Evolutionary conservation across 2,113 vertebrate species (phyloP).

Genomic region (Platysternon megacephalum): DNA sequence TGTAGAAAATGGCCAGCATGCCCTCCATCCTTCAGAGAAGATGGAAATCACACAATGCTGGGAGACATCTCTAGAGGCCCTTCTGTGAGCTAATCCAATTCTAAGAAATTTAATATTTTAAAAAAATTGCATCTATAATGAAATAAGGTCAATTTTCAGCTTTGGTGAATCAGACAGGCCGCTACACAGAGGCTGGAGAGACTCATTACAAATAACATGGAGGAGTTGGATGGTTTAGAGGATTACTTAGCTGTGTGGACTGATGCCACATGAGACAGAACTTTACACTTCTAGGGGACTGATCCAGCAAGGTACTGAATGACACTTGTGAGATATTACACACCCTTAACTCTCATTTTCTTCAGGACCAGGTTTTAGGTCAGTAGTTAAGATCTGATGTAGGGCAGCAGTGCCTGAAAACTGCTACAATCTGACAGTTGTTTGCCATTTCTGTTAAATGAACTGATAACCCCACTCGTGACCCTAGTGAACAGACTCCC

Average conservation of each 20-base stretch:
- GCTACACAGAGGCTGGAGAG: too few relatives aligned
- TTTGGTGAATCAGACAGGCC: too few relatives aligned
- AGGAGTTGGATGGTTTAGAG: too few relatives aligned
- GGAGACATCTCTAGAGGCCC: neutral
- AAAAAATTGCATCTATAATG: neutral
- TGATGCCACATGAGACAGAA: neutral
- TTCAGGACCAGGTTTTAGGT: accelerated
- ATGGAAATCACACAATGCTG: neutral
- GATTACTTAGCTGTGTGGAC: too few relatives aligned
- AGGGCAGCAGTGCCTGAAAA: neutral
- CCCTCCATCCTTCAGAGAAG: neutral
- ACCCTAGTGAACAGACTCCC: neutral
- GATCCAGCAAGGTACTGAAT: neutral
- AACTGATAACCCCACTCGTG: neutral
- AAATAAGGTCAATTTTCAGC: too few relatives aligned
- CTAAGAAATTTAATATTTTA: neutral
- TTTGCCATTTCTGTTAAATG: neutral
- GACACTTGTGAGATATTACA: neutral
- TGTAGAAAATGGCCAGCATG: neutral
- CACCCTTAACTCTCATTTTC: neutral
- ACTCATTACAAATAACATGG: too few relatives aligned
- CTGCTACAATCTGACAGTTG: neutral
- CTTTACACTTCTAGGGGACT: too few relatives aligned
- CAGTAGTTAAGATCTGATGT: neutral
- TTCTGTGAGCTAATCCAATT: neutral